Conservation (phyloP, 2,888 invertebrate genomes). For the Zootermopsis nevadensis region DNA sequence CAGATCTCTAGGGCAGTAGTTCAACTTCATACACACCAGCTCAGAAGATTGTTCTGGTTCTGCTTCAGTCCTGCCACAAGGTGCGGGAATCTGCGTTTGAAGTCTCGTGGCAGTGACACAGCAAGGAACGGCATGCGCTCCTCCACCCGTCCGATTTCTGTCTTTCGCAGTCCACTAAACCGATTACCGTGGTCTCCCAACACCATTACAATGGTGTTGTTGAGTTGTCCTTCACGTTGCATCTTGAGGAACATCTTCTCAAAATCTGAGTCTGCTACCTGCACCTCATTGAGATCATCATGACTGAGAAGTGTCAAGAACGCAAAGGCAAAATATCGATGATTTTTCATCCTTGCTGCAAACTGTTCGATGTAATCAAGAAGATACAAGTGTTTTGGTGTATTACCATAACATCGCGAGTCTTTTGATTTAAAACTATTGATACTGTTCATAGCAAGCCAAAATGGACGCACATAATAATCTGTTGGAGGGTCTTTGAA, state of each 20-base stretch:
- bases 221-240: conserved; percentile 50
- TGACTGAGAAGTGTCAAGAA: conserved; percentile 59
- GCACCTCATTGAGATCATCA: conserved; percentile 61
- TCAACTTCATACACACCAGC: conserved; percentile 55
- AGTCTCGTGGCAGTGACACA: conserved; percentile 60
- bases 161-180: conserved; percentile 60
- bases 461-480: conserved; percentile 63
- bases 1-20: no score
- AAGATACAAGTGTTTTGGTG: conserved; percentile 57
- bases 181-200: conserved; percentile 64
- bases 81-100: conserved; percentile 58
- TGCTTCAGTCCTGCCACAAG: conserved; percentile 56
- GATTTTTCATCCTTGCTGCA: conserved; percentile 58
- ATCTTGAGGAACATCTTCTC: conserved; percentile 24
- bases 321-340: conserved; percentile 56
- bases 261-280: conserved; percentile 48
- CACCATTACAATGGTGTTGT: conserved; percentile 56
- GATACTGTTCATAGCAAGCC: conserved; percentile 59
- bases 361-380: conserved; percentile 59
- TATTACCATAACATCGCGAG: conserved; percentile 58
- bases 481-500: conserved; percentile 62
- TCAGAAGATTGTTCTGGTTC: conserved; percentile 60
- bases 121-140: conserved; percentile 62
- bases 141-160: conserved; percentile 62
- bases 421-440: conserved; percentile 57